Evolutionary conservation across 2,113 vertebrate species (phyloP), one percentile per base, ranked within the genome.

Genomic region (Accipiter virgatus): DNA sequence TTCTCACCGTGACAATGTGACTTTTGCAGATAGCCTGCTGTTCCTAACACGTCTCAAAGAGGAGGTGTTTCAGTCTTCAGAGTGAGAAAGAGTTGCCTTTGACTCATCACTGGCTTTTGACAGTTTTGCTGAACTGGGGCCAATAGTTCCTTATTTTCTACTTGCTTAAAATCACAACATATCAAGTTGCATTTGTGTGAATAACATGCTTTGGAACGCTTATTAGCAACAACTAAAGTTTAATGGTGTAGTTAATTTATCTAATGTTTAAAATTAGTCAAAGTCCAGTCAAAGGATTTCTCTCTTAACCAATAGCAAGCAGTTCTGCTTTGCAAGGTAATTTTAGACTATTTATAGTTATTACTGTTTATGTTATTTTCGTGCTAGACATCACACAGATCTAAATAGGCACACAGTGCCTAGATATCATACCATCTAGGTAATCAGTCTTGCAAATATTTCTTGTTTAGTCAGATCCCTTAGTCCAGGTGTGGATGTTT

Each of bases 21-120:
- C 95, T 97, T 97, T 97, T 97, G 95, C 97, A 96, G 94, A 95
- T 97, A 97, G 95, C 95, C 95, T 96, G 94, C 95, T 97, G 96
- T 97, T 96, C 96, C 96, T 96, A 95, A 93, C 96, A 96, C 95
- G 5, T 97, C 91, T 97, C 92, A 93, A 96, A 96, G 94, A 96
- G 91, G 95, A 96, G 95, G 95, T 95, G 94, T 97, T 97, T 97
- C 96, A 96, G 91, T 95, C 92, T 96, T 97, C 95, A 68, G 93
- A 95, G 96, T 96, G 96, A 97, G 92, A 97, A 97, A 95, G 90
- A 93, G 92, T 96, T 97, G 95, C 95, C 96, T 95, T 97, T 97
- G 97, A 97, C 94, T 97, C 90, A 97, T 97, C 94, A 96, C 96
- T 97, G 97, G 96, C 95, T 96, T 96, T 95, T 96, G 96, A 97